phyloP scores from a whole-genome alignment of 2,888 invertebrate genomes.

The Caradrina clavipalpis region DNA sequence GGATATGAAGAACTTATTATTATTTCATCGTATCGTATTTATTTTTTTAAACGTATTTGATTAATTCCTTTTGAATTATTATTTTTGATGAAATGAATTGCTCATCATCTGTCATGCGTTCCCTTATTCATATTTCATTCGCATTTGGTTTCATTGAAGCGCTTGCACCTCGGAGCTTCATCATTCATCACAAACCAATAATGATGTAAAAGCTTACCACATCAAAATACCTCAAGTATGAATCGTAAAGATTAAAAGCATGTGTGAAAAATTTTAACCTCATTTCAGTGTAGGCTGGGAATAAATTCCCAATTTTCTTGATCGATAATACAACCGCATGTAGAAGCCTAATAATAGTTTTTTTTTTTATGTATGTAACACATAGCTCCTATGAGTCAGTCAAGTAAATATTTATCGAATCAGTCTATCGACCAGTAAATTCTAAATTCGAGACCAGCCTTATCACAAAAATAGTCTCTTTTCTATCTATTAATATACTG shows the following conservation, averaged over 20 bases:
- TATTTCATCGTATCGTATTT: too few species aligned
- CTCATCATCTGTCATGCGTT: neutral
- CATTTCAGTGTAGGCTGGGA: conserved; percentile 70
- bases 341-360: neutral
- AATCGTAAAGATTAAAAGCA: conserved; percentile 52
- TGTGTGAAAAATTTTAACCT: conserved; percentile 70
- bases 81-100: too few species aligned
- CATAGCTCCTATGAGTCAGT: conserved; percentile 1
- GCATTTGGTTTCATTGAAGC: neutral
- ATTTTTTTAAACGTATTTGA: too few species aligned
- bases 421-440: neutral
- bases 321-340: neutral
- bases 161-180: neutral
- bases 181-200: neutral
- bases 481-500: conserved; percentile 18
- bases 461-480: conserved; percentile 20
- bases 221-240: conserved; percentile 21
- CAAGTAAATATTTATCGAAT: neutral
- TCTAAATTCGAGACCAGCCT: conserved; percentile 8
- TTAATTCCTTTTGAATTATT: neutral
- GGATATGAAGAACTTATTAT: neutral
- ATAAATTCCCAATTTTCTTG: conserved; percentile 4
- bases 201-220: conserved; percentile 13
- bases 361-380: neutral
- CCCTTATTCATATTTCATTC: neutral